Percentiles rank a stretch among this genome's conserved stretches.
These are phyloP conservation scores for Cheilosia vulpina DNA, from an alignment of 2,888 invertebrate species.

Conservation along the genomic window DNA sequence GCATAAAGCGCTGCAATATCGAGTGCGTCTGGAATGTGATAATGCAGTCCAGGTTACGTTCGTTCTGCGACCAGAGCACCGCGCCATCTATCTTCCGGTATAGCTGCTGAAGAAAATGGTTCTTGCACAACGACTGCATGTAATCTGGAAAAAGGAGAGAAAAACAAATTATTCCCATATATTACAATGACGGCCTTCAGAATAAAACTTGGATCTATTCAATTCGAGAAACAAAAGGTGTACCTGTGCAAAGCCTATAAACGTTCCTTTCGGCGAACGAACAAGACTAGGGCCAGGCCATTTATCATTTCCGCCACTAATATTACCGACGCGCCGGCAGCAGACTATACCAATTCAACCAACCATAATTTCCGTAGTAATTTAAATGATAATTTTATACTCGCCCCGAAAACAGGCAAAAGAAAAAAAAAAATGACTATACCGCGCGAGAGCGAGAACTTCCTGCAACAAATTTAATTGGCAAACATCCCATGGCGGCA, in stretches of 20 bases:
- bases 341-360: slow-evolving; percentile 54
- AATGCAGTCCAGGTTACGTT: slow-evolving; percentile 95
- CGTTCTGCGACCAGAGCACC: slow-evolving; percentile 94
- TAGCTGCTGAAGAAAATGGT: slow-evolving; percentile 93
- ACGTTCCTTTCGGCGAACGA: slow-evolving; percentile 31
- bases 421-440: slow-evolving; percentile 17
- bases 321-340: neutral
- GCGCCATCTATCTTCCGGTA: slow-evolving; percentile 96
- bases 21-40: slow-evolving; percentile 98
- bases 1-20: slow-evolving; percentile 96
- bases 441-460: slow-evolving; percentile 66
- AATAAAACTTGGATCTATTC: slow-evolving; percentile 48
- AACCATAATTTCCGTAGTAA: slow-evolving; percentile 74
- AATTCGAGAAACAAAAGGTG: slow-evolving; percentile 41
- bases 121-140: slow-evolving; percentile 95
- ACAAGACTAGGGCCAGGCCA: slow-evolving; percentile 46
- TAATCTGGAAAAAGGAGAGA: slow-evolving; percentile 87
- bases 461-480: slow-evolving; percentile 75
- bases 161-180: slow-evolving; percentile 68
- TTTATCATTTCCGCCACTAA: slow-evolving; percentile 32
- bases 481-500: slow-evolving; percentile 68
- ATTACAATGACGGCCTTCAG: slow-evolving; percentile 8
- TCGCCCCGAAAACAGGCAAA: slow-evolving; percentile 14
- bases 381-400: slow-evolving; percentile 71
- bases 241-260: slow-evolving; percentile 1